These are phyloP conservation scores for Euthynnus affinis DNA, from an alignment of 2,797 vertebrate species.

Conservation along the genomic window DNA sequence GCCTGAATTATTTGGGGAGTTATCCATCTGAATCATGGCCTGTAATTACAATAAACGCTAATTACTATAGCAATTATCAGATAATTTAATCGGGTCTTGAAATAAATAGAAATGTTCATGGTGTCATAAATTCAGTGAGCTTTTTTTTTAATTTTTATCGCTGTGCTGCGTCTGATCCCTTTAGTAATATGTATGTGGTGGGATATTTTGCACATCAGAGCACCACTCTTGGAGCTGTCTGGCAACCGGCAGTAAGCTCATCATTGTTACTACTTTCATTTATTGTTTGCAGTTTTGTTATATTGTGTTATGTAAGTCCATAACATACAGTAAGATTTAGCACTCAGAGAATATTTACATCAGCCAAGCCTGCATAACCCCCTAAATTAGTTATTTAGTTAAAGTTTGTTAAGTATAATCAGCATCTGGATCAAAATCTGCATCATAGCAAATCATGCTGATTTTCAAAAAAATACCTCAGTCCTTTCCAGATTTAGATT, in stretches of 20 bases:
- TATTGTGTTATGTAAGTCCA: background rate
- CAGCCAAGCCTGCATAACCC: background rate
- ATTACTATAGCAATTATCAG: conserved; percentile 50
- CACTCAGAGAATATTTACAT: background rate
- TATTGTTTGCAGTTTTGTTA: background rate
- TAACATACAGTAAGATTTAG: background rate
- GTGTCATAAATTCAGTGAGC: conserved; percentile 15
- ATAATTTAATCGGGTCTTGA: conserved; percentile 46
- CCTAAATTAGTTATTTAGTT: no score
- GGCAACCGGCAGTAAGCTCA: background rate
- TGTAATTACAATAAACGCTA: conserved; percentile 57
- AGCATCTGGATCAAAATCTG: background rate
- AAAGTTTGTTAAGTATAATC: background rate
- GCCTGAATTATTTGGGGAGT: conserved; percentile 30
- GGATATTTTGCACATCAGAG: conserved; percentile 7
- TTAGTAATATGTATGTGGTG: conserved; percentile 14
- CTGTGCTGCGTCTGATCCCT: background rate
- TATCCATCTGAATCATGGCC: conserved; percentile 38
- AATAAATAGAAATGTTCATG: conserved; percentile 37
- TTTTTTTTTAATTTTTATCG: conserved; percentile 29
- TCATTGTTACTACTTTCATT: background rate
- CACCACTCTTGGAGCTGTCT: background rate
- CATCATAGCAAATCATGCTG: no score
- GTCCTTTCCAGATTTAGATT: no score
- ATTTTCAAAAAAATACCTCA: no score